Base-by-base conservation (phyloP, 1,140 invertebrate genomes). In the Drosophila nebulosa region DNA sequence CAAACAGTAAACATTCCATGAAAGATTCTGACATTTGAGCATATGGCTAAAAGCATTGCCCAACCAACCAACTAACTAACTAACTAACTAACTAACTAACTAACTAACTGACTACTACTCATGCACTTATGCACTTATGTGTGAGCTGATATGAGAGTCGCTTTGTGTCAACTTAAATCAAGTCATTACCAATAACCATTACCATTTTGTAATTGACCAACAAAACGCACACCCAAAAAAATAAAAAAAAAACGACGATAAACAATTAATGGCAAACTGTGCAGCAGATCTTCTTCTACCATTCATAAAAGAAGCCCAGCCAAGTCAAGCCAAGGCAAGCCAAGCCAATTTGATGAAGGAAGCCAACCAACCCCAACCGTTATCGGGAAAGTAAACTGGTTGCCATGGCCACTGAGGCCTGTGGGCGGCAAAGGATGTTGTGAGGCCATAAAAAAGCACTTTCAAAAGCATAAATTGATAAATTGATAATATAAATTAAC, bases 401-500 rank as follows among this genome's bases (percentile, higher is more conserved):
- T 21, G 9, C 39, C 18, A 21, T 46, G 16, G 16, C 39, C 39
- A 46, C 3, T 42, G 16, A 7, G 39, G 16, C n/a, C 16, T 7
- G 51, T 35, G 51, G 22, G 30, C 30, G 18, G 57, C 22, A n/a
- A 52, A 55, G 55, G 18, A 60, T 56, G 55, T 52, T 56, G 55
- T 52, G 66, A 70, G 63, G 50, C 80, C 80, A 84, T 84, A 85
- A 84, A 84, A 80, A 85, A 79, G 79, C 76, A 85, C 80, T 85
- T 85, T 85, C 69, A 61, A 85, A 85, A 63, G 80, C 80, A 85
- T 85, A 85, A 85, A 85, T 85, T 84, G 80, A 84, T 84, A 84
- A 84, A 84, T 84, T 85, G 76, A 85, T 85, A 85, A 85, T 85
- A 85, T 85, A 85, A 85, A 85, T 85, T 85, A 85, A 85, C 80